Percentiles rank a stretch among this genome's conserved stretches.
These are phyloP conservation scores for Myopa tessellatipennis DNA, from an alignment of 2,888 invertebrate genomes.

Conservation along the genomic window DNA sequence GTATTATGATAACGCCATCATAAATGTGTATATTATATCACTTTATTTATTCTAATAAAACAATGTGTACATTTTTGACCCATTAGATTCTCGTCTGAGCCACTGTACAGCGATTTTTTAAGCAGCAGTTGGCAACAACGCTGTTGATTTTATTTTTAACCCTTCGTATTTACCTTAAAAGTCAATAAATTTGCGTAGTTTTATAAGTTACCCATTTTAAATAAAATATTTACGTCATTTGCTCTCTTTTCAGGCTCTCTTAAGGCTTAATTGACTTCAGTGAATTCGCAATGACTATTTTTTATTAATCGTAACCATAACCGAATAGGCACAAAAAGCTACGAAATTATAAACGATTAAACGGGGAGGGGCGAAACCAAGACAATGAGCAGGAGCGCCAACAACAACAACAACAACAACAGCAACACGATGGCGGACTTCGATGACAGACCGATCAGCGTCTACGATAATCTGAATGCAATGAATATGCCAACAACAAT, in stretches of 20 bases:
- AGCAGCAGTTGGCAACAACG: too few species aligned
- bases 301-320: not conserved
- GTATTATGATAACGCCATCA: too few species aligned
- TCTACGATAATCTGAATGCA: constrained; percentile 65
- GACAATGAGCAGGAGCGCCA: too few species aligned
- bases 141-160: too few species aligned
- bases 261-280: not conserved
- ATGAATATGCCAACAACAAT: constrained; percentile 43
- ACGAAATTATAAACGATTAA: not conserved
- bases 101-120: too few species aligned
- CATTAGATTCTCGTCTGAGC: too few species aligned
- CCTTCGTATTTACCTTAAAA: too few species aligned
- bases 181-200: too few species aligned
- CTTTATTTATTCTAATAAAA: too few species aligned
- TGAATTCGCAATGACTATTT: not conserved
- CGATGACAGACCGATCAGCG: constrained; percentile 64
- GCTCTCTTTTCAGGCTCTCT: not conserved
- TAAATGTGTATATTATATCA: too few species aligned
- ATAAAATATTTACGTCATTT: not conserved
- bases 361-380: not conserved
- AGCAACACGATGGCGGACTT: constrained; percentile 55
- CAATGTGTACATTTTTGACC: too few species aligned
- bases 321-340: not conserved
- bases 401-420: not conserved
- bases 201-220: too few species aligned